Base-by-base conservation (phyloP, 2,797 vertebrate genomes). In the Tympanoctomys barrerae region DNA sequence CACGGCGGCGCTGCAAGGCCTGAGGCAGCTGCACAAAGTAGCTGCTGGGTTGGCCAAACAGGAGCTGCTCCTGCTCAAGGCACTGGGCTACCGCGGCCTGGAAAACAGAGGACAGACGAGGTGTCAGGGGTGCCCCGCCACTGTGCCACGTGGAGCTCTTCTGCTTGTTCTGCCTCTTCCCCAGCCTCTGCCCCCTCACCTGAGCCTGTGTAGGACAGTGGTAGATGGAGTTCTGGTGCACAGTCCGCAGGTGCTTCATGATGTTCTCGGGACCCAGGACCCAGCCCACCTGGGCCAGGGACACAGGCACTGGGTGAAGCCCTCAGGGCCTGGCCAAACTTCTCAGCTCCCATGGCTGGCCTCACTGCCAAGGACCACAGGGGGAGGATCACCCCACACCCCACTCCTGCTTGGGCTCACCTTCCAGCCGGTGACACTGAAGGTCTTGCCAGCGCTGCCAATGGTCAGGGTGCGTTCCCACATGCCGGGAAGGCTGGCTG, bases 361-460 rank as follows among this genome's bases (percentile, higher is more conserved):
- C 22, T 39, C 6, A 1, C 77, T 54, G 59, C 73, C 87, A 46
- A 33, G 22, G 78, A 36, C 39, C 62, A 2, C 42, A 5, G 13
- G 0, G 11, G 19, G 12, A 2, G 66, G 7, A 5, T 28, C 7
- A 7, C 22, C 5, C 28, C 49, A 54, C 28, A 21, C 22, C 66
- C 33, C n/a, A 70, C 33, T 19, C 66, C 16, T 4, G 1, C 31
- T 33, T 7, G 77, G 46, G 31, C 39, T 98, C 95, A 99, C 99
- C 99, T 99, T 99, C 99, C 99, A 99, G 91, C 99, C 99, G 0
- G 99, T 99, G 73, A 97, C 99, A 75, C 99, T 99, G 78, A 99
- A 99, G 46, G 98, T 99, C 98, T 99, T 99, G 85, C 99, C 99
- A 28, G 98, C 99, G 0, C 99, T 99, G 39, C 99, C 99, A 0